Base-by-base conservation (phyloP, 2,113 vertebrate genomes). In the Tympanuchus pallidicinctus region DNA sequence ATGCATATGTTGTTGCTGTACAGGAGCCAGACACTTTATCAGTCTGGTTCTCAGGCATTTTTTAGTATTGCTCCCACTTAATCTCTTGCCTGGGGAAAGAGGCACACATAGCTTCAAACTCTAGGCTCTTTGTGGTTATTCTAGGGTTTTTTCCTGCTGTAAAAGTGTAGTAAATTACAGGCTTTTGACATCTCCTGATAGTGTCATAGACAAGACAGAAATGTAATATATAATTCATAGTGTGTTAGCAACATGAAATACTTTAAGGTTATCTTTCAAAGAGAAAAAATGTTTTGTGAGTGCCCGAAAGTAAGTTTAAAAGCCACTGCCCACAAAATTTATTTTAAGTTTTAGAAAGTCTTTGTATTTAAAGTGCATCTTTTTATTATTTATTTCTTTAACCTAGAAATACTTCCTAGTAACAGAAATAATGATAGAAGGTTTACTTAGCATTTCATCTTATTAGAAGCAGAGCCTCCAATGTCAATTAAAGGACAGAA, bases 161-260 rank as follows among this genome's bases (percentile, higher is more conserved):
- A 94, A 93, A 36, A 65, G 82, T 90, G 61, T 57, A 75, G 82
- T 90, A 92, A 95, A 92, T 89, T 80, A 74, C 1, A 86, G 47
- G 52, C 79, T 96, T 94, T 73, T 96, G 89, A 86, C 82, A 77
- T 81, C 24, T 78, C 43, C 43, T 89, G 86, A 72, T 92, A 82
- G 52, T 78, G 47, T 82, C 56, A 50, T 92, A 89, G 75, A 75
- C 27, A 14, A 42, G 82, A 88, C 56, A 92, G 91, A 94, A 96
- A 92, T 61, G 43, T 61, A 71, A 32, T 79, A 32, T 79, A 71
- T 57, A 78, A 80, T 89, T 92, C 75, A 47, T 78, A 43, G 61
- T 93, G 67, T 91, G 60, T 83, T 90, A 82, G 56, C 30, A 85
- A 34, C n/a, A 24, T n/a, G 28, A 61, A 50, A 47, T 45, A 71